Evolutionary conservation across 1,140 invertebrate species (phyloP).

Genomic region (Nebria ingens): DNA sequence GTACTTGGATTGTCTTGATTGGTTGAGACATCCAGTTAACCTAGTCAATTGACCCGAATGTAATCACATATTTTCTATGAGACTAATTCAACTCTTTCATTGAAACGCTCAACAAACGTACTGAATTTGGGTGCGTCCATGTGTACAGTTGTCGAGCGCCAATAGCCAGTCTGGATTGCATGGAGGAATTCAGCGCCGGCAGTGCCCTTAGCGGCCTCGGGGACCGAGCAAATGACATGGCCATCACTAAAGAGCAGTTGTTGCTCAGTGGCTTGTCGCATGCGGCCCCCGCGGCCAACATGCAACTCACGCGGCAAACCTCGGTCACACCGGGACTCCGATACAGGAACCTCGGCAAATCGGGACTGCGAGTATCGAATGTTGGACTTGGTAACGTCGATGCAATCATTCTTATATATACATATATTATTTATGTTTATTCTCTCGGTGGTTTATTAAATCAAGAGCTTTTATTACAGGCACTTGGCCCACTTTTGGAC

Average conservation of each 20-base stretch:
- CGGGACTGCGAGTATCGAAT: slow-evolving; percentile 82
- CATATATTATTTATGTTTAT: not conserved
- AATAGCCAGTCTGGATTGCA: slow-evolving; percentile 83
- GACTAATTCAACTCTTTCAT: no score
- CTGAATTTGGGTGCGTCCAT: no score
- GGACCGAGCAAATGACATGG: slow-evolving; percentile 14
- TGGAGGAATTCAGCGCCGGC: slow-evolving; percentile 77
- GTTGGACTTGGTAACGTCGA: slow-evolving; percentile 64
- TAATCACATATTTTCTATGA: no score
- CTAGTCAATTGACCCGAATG: no score
- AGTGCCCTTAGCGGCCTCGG: slow-evolving; percentile 34
- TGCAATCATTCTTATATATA: not conserved
- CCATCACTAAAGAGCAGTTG: slow-evolving; percentile 31
- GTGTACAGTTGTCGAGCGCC: slow-evolving; percentile 72
- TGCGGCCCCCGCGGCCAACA: slow-evolving; percentile 29
- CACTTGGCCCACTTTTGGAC: slow-evolving; percentile 81
- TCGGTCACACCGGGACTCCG: slow-evolving; percentile 64
- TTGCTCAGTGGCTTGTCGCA: slow-evolving; percentile 34
- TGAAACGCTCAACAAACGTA: no score
- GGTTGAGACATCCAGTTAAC: no score
- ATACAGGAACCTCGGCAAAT: slow-evolving; percentile 87
- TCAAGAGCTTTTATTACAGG: slow-evolving; percentile 36
- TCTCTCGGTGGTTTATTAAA: slow-evolving; percentile 26
- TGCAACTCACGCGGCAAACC: slow-evolving; percentile 40
- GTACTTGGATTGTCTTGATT: no score